Evolutionary conservation across 1,140 invertebrate genomes (phyloP).

Genomic region (Paracyclopina nana): DNA sequence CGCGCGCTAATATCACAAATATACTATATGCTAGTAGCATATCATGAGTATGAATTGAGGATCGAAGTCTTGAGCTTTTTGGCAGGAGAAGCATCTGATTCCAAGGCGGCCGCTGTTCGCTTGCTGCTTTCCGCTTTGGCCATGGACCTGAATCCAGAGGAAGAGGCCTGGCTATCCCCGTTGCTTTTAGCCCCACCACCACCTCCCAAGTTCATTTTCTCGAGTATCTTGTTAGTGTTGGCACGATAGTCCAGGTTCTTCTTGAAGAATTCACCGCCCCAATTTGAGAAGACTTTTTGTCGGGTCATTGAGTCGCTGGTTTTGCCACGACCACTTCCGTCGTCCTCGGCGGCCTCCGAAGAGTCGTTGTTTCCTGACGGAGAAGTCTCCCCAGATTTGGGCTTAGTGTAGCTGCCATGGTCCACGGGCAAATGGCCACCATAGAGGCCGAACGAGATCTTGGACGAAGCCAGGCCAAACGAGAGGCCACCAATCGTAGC

Average conservation of each 20-base stretch:
- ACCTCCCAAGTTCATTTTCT: constrained; percentile 12
- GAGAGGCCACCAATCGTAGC: background rate
- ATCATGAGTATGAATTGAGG: too few relatives aligned
- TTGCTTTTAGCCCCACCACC: background rate
- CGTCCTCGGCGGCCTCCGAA: background rate
- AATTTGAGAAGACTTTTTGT: constrained; percentile 16
- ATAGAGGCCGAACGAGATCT: constrained; percentile 13
- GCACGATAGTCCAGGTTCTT: constrained; percentile 17
- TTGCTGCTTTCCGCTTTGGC: too few relatives aligned
- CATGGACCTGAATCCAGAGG: too few relatives aligned
- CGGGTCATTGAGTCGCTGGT: background rate
- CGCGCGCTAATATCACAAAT: too few relatives aligned
- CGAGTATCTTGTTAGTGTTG: constrained; percentile 16
- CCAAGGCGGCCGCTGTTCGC: too few relatives aligned
- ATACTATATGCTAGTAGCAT: too few relatives aligned
- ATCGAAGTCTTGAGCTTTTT: too few relatives aligned
- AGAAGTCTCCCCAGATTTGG: background rate
- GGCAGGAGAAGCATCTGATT: too few relatives aligned
- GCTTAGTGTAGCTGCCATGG: constrained; percentile 1
- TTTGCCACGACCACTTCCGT: background rate
- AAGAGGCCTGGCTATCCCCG: background rate
- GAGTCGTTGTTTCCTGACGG: background rate
- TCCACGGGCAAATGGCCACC: constrained; percentile 15
- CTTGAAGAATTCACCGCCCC: constrained; percentile 17
- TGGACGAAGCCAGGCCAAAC: background rate